Evolutionary conservation across 2,113 vertebrate genomes (phyloP), one percentile per base, ranked within the genome.

Genomic region (Leptobrachium ailaonicum): DNA sequence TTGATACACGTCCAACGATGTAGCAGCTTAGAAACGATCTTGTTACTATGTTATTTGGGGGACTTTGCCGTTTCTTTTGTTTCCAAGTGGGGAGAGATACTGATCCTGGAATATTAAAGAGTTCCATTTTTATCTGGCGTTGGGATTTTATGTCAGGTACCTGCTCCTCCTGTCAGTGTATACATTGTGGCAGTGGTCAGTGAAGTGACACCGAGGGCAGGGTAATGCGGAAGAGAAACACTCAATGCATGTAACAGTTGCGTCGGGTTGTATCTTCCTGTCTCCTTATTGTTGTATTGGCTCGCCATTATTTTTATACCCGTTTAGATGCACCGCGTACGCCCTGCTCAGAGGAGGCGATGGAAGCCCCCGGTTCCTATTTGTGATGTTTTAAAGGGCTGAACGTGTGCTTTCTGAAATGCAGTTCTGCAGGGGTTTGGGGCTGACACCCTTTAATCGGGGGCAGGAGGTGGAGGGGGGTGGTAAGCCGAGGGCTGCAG

Each of bases 401-500:
- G 64, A 60, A 86, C 83, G 84, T 77, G 83, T 78, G 83, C 42
- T 71, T 1, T 1, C 84, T 85, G 82, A 87, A 85, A 70, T 75
- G 4, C 58, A 71, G 45, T 20, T 80, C 68, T 83, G 86, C 82
- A 80, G 82, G 68, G 88, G 69, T 79, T 69, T 60, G 82, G 86
- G 85, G 14, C 85, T 87, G 86, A 84, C 80, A 83, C 79, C 90
- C 88, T 4, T 84, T 76, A 82, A 87, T 75, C 2, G 80, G 83
- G 76, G 87, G 82, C 83, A 80, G 56, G 56, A 12, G 13, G 1
- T 8, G 3, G 83, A 80, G 56, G 56, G 56, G 1, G 56, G 3
- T 60, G 56, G 86, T 82, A 83, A 83, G 84, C 83, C 79, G 71
- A 75, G 75, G 79, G 82, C 87, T 89, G 88, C 88, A 89, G 90